A percentile compares a stretch with the other conserved stretches of the same genome.
Conservation (phyloP, 2,113 vertebrate genomes). For the Melanocharis versteri region DNA sequence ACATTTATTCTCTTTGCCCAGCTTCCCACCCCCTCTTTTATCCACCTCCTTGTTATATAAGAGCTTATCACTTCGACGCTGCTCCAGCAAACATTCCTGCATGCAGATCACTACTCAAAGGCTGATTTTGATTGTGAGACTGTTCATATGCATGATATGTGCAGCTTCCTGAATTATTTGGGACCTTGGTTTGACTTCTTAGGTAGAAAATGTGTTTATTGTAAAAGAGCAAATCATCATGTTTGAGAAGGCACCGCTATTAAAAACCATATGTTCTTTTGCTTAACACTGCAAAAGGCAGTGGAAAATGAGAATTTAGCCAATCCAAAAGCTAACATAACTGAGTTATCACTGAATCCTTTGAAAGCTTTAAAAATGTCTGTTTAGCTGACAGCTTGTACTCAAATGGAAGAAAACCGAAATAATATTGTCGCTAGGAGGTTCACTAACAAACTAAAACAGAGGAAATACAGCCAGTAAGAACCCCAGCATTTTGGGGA, state of each 20-base stretch:
- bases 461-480: neutral
- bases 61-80: neutral
- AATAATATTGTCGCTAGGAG: neutral
- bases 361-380: neutral
- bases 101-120: neutral
- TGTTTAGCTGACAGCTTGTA: neutral
- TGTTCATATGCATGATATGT: neutral
- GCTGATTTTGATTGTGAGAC: neutral
- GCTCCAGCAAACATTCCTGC: neutral
- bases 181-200: neutral
- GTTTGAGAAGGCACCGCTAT: neutral
- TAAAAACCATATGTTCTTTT: neutral
- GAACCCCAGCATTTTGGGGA: neutral
- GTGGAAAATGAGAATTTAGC: neutral
- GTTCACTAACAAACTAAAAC: neutral
- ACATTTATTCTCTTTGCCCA: neutral
- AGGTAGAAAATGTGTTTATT: neutral
- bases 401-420: neutral
- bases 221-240: neutral
- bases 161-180: neutral
- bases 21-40: neutral
- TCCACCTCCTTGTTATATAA: neutral
- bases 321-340: neutral
- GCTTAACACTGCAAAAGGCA: neutral
- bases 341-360: neutral